Conservation (phyloP, 2,113 vertebrate species). For the Panthera uncia region DNA sequence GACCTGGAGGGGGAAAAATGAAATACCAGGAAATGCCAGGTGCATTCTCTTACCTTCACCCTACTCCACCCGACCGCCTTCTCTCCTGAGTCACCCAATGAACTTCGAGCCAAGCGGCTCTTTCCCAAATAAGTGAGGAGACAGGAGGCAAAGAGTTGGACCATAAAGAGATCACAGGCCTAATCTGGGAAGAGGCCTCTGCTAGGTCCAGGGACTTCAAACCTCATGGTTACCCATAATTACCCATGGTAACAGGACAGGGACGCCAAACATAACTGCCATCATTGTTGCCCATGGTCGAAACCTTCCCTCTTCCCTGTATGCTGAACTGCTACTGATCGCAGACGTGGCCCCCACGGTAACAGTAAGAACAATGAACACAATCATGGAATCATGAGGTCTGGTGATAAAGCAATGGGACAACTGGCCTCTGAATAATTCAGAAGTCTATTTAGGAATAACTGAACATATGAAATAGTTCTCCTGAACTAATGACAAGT, state of each 20-base stretch:
- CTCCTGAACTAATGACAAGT: background rate
- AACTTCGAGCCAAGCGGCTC: conserved; percentile 28
- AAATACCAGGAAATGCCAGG: conserved; percentile 56
- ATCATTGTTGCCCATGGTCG: background rate
- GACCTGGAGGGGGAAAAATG: background rate
- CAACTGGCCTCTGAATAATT: background rate
- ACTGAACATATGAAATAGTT: background rate
- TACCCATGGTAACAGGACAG: background rate
- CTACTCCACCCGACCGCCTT: conserved; percentile 29
- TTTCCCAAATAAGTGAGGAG: conserved; percentile 28
- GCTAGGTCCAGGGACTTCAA: background rate
- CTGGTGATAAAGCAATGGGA: background rate
- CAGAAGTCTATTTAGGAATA: conserved; percentile 27
- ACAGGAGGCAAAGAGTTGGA: background rate
- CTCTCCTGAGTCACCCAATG: conserved; percentile 24
- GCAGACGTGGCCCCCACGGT: background rate
- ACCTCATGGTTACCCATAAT: background rate
- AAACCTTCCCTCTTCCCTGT: background rate
- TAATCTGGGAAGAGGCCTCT: background rate
- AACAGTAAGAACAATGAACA: background rate
- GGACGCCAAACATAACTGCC: background rate
- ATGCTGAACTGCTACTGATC: background rate
- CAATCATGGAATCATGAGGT: conserved; percentile 1
- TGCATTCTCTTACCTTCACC: conserved; percentile 45
- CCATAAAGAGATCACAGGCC: background rate